Conservation (phyloP, 2,888 invertebrate species). For the Eristalis tenax region DNA sequence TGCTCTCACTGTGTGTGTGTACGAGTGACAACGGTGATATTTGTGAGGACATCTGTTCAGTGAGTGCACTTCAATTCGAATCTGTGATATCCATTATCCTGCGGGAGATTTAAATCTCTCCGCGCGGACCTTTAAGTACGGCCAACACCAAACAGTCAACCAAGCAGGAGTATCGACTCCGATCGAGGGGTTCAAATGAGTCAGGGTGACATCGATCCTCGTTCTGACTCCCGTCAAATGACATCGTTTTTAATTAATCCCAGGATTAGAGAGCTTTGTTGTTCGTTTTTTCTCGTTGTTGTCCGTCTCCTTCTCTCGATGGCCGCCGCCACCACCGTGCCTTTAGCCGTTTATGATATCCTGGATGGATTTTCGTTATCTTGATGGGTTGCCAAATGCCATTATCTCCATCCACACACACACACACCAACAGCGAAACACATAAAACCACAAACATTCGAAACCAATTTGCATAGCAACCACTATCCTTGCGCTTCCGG, state of each 20-base stretch:
- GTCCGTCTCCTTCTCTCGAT: too few species aligned
- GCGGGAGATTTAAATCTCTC: constrained; percentile 62
- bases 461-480: constrained; percentile 71
- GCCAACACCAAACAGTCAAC: not conserved
- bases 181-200: constrained; percentile 58
- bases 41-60: constrained; percentile 80
- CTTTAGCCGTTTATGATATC: constrained; percentile 64
- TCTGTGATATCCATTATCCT: constrained; percentile 67
- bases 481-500: constrained; percentile 72
- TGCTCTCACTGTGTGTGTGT: not conserved
- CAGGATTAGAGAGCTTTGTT: constrained; percentile 64
- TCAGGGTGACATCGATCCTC: constrained; percentile 63
- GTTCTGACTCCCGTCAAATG: constrained; percentile 62
- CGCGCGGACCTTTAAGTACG: not conserved
- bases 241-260: constrained; percentile 80
- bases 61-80: constrained; percentile 15
- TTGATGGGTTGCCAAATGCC: constrained; percentile 66
- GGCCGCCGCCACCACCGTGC: not conserved
- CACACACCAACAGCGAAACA: not conserved
- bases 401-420: constrained; percentile 17
- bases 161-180: constrained; percentile 7
- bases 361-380: constrained; percentile 67
- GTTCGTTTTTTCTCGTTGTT: not conserved
- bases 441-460: constrained; percentile 70
- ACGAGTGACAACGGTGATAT: constrained; percentile 65